Conservation (phyloP, 92 coral and sea anemone genomes). For the Montipora capitata region DNA sequence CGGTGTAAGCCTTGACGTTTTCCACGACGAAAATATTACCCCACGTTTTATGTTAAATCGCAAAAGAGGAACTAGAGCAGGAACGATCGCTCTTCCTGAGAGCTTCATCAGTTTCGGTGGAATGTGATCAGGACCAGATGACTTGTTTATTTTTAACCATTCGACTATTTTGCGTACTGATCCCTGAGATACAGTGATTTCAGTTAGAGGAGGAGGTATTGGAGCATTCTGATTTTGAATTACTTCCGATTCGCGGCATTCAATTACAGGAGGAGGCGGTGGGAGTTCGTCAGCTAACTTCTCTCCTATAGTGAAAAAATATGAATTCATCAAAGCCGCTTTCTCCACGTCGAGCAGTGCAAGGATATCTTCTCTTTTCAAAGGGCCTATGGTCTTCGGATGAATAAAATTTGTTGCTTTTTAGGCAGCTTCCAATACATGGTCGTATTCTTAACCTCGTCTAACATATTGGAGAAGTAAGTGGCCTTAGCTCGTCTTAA, state of each 20-base stretch:
- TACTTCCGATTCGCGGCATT: background rate
- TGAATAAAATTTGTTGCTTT: background rate
- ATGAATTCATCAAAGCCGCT: background rate
- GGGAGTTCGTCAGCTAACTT: background rate
- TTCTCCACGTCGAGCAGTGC: constrained; percentile 1
- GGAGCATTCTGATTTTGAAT: background rate
- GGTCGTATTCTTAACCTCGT: background rate
- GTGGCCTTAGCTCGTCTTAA: background rate
- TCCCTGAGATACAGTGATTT: too few relatives aligned
- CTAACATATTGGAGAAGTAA: background rate
- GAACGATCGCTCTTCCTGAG: too few relatives aligned
- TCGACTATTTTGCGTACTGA: too few relatives aligned
- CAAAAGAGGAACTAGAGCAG: too few relatives aligned
- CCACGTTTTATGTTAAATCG: too few relatives aligned
- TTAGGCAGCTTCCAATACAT: background rate
- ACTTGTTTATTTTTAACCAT: too few relatives aligned
- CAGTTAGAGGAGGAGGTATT: too few relatives aligned
- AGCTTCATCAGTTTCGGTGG: too few relatives aligned
- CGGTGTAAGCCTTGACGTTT: too few relatives aligned
- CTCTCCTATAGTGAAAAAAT: background rate
- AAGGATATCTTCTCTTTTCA: background rate
- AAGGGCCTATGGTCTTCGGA: background rate
- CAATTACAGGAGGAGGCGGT: background rate
- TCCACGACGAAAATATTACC: too few relatives aligned
- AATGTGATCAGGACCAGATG: too few relatives aligned